These are phyloP conservation scores for Drosophila seguyi DNA, from an alignment of 1,140 invertebrate genomes.

Conservation along the genomic window DNA sequence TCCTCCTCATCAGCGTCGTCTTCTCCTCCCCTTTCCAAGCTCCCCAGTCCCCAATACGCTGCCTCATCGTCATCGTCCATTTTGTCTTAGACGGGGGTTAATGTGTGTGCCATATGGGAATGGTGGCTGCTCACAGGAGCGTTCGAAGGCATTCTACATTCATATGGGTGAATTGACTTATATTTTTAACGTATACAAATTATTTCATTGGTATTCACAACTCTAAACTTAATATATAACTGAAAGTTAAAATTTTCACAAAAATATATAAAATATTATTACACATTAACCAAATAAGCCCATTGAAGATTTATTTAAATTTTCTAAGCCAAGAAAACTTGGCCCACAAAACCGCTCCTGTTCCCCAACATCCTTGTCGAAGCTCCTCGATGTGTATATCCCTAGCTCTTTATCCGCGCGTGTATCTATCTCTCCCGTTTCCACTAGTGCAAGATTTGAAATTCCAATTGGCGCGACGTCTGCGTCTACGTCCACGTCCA, in stretches of 20 bases:
- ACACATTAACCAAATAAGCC: not conserved
- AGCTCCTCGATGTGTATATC: slow-evolving; percentile 32
- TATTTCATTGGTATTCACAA: not conserved
- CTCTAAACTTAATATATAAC: not conserved
- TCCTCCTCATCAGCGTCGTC: slow-evolving; percentile 31
- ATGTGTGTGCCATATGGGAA: slow-evolving; percentile 18
- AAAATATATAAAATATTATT: not conserved
- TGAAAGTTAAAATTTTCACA: not conserved
- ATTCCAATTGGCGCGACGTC: slow-evolving; percentile 61
- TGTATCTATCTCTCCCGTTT: slow-evolving; percentile 23
- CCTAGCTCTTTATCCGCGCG: slow-evolving; percentile 1
- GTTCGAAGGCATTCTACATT: not conserved
- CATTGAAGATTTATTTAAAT: not conserved
- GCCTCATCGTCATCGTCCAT: slow-evolving; percentile 42
- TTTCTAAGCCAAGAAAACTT: not conserved
- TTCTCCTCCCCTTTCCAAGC: slow-evolving; percentile 1
- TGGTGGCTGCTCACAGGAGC: slow-evolving; percentile 23
- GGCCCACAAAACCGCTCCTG: slow-evolving; percentile 17
- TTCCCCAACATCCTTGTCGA: slow-evolving; percentile 4
- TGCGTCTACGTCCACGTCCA: slow-evolving; percentile 15
- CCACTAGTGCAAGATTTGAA: slow-evolving; percentile 48
- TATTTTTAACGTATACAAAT: not conserved
- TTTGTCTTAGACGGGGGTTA: slow-evolving; percentile 70
- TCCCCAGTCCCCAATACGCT: slow-evolving; percentile 6
- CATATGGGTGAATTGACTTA: not conserved